Evolutionary conservation across 1,140 invertebrate species (phyloP), one percentile per base, ranked within the genome.

Genomic region (Lutraria rhynchaena): DNA sequence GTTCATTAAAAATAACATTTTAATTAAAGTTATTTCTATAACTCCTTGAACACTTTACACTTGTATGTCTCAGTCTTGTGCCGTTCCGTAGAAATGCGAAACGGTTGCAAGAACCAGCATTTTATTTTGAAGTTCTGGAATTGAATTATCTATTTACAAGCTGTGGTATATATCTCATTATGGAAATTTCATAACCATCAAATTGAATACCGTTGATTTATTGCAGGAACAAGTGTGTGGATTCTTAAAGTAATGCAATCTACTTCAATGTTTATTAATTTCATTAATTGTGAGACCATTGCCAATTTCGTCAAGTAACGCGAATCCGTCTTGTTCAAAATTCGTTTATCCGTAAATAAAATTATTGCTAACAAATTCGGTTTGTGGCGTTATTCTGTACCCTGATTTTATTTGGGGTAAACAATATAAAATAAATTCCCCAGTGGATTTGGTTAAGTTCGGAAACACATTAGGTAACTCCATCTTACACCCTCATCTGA

Each of bases 361-460:
- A 80, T 80, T 80, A 80, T 80, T 80, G 76, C 76, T 80, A 80
- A 80, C 76, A 80, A 80, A 80, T 80, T 70, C 46, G 44, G 76
- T 80, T 80, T 77, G 61, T 17, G 29, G 46, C 27, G 60, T 55
- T 51, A 51, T 67, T 31, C 65, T 22, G 7, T 44, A 44, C 76
- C 63, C 33, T 69, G 37, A 70, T 80, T 80, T 49, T 60, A 70
- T 80, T 69, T 55, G 7, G 33, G 63, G 63, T 80, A 70, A 80
- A 80, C 76, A 80, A 80, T 80, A 70, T 53, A 69, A 69, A 49
- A 44, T 58, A 29, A 55, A 67, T 58, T 49, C 76, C 76, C 61
- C 9, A 2, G 51, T 41, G 63, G 65, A 80, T 69, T 80, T 55
- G 15, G 44, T 65, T 65, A 69, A 60, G 31, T 69, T n/a, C 17